These are phyloP conservation scores for Capreolus pygargus DNA, from an alignment of 2,113 vertebrate species.

Conservation along the genomic window DNA sequence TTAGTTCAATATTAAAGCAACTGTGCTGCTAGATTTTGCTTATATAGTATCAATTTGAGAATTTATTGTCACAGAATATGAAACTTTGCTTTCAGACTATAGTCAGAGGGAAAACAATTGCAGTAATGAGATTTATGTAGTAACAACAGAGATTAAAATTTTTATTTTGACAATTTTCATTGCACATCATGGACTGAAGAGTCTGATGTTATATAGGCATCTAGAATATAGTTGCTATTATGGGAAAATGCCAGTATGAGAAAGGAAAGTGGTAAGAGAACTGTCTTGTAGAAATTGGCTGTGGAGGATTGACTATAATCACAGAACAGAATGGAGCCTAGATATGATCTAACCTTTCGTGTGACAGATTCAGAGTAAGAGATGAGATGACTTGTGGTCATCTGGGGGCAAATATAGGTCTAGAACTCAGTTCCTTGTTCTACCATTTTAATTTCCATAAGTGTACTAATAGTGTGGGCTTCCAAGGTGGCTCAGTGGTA, in stretches of 20 bases:
- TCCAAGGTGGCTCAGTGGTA: neutral
- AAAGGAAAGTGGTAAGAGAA: neutral
- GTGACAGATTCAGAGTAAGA: neutral
- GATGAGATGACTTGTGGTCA: neutral
- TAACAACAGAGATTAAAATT: constrained; percentile 23
- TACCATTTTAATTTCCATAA: neutral
- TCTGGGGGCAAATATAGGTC: neutral
- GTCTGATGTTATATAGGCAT: neutral
- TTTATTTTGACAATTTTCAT: constrained; percentile 39
- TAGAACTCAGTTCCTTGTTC: neutral
- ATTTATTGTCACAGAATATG: constrained; percentile 41
- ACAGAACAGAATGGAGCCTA: neutral
- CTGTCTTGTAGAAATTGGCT: neutral
- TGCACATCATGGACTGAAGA: neutral
- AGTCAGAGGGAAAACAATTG: neutral
- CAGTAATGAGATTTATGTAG: constrained; percentile 31
- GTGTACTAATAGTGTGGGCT: neutral
- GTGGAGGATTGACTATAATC: neutral
- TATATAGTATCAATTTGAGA: constrained; percentile 17
- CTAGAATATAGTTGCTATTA: neutral
- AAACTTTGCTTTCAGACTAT: neutral
- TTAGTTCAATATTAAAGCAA: constrained; percentile 40
- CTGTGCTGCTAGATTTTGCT: neutral
- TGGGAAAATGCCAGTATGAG: neutral
- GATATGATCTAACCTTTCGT: neutral